Evolutionary conservation across 2,888 invertebrate species (phyloP).

Genomic region (Epirrhoe tristata): DNA sequence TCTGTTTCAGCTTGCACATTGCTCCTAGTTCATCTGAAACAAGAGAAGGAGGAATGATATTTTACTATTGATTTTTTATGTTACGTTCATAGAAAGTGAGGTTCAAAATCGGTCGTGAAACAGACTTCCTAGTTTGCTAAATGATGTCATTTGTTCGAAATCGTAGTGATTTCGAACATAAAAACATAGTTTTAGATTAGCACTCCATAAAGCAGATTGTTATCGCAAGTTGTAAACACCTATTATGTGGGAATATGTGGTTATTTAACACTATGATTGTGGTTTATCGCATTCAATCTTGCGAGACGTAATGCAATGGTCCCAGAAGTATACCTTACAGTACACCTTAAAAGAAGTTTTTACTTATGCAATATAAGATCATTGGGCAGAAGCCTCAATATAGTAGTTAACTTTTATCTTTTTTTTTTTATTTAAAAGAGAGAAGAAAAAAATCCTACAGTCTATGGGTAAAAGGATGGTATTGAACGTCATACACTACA

Average conservation of each 20-base stretch:
- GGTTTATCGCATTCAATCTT: constrained; percentile 15
- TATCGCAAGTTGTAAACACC: constrained; percentile 23
- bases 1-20: constrained; percentile 27
- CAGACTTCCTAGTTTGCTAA: no score
- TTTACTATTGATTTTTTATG: not conserved
- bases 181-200: constrained; percentile 11
- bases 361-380: no score
- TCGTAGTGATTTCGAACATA: not conserved
- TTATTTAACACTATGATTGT: not conserved
- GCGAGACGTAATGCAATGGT: constrained; percentile 7
- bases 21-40: constrained; percentile 63
- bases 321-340: constrained; percentile 20
- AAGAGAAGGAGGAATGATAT: no score
- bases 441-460: no score
- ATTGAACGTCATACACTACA: no score
- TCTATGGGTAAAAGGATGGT: no score
- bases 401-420: no score
- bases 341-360: constrained; percentile 16
- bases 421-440: no score
- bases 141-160: not conserved
- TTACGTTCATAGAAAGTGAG: no score
- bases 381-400: no score
- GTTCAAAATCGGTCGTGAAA: no score
- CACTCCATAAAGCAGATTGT: constrained; percentile 25
- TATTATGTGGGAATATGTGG: constrained; percentile 14